Evolutionary conservation across 2,113 vertebrate genomes (phyloP).

Genomic region (Tichodroma muraria): DNA sequence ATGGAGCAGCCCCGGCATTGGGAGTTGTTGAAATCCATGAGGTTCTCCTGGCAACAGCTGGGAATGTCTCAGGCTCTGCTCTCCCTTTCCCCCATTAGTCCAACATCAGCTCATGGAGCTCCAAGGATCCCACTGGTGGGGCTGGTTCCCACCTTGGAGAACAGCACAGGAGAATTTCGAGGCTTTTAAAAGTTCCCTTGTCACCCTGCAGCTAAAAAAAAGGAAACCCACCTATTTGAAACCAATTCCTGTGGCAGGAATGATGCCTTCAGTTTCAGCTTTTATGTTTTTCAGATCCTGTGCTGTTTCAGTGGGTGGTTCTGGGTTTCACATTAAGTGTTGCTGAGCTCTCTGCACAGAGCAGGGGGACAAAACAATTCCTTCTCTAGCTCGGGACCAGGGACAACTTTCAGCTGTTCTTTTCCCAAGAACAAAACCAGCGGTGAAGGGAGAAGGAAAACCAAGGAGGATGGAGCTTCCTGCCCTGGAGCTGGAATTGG

Average conservation of each 20-base stretch:
- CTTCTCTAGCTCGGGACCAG: too few relatives aligned
- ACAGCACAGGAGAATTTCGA: neutral
- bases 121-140: accelerated
- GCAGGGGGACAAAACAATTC: too few relatives aligned
- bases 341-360: too few relatives aligned
- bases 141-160: neutral
- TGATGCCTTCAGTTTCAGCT: too few relatives aligned
- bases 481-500: too few relatives aligned
- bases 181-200: neutral
- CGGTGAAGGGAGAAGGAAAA: too few relatives aligned
- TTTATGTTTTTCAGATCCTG: too few relatives aligned
- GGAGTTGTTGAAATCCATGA: neutral
- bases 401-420: too few relatives aligned
- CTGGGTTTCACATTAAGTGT: too few relatives aligned
- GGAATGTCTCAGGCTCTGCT: neutral
- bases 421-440: too few relatives aligned
- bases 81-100: neutral
- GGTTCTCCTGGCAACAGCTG: neutral
- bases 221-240: neutral
- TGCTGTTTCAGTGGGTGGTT: too few relatives aligned
- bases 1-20: neutral
- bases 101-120: neutral
- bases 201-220: neutral
- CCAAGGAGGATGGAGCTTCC: too few relatives aligned
- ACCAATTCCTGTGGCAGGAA: neutral